Evolutionary conservation across 2,888 invertebrate genomes (phyloP).

Genomic region (Drosophila acutilabella): DNA sequence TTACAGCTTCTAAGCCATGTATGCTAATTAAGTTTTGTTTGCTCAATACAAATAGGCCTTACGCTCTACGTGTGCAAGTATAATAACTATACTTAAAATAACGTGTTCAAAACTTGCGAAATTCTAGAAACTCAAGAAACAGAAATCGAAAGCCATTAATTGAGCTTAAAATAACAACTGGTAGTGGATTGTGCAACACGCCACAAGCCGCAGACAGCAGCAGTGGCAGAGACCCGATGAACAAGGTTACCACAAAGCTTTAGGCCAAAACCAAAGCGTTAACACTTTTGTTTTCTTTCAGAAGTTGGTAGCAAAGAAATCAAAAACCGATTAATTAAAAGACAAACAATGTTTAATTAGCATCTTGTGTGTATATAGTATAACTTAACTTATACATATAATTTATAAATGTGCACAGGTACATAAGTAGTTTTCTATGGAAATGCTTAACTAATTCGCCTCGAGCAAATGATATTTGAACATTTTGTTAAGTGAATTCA

Average conservation of each 20-base stretch:
- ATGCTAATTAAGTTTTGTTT: neutral
- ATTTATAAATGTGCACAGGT: slow-evolving; percentile 29
- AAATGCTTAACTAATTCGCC: slow-evolving; percentile 43
- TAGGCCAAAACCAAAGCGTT: slow-evolving; percentile 8
- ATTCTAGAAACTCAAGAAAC: slow-evolving; percentile 17
- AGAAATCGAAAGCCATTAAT: slow-evolving; percentile 45
- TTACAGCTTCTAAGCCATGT: neutral
- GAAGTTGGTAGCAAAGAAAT: neutral
- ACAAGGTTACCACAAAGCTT: slow-evolving; percentile 31
- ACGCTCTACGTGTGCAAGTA: neutral
- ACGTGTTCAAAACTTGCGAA: slow-evolving; percentile 26
- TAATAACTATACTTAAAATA: slow-evolving; percentile 12
- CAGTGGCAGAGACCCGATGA: slow-evolving; percentile 21
- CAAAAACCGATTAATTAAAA: slow-evolving; percentile 36
- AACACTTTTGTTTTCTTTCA: slow-evolving; percentile 28
- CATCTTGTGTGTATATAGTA: slow-evolving; percentile 10
- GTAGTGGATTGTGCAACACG: slow-evolving; percentile 43
- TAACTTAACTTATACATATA: slow-evolving; percentile 3
- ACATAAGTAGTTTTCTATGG: slow-evolving; percentile 9
- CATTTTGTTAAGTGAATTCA: slow-evolving; percentile 74
- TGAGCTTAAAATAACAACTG: slow-evolving; percentile 6
- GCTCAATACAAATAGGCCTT: neutral
- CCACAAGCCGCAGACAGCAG: slow-evolving; percentile 5
- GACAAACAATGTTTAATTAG: slow-evolving; percentile 42
- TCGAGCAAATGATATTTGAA: slow-evolving; percentile 74